Conservation (phyloP, 1,140 invertebrate genomes). For the Asobara japonica region DNA sequence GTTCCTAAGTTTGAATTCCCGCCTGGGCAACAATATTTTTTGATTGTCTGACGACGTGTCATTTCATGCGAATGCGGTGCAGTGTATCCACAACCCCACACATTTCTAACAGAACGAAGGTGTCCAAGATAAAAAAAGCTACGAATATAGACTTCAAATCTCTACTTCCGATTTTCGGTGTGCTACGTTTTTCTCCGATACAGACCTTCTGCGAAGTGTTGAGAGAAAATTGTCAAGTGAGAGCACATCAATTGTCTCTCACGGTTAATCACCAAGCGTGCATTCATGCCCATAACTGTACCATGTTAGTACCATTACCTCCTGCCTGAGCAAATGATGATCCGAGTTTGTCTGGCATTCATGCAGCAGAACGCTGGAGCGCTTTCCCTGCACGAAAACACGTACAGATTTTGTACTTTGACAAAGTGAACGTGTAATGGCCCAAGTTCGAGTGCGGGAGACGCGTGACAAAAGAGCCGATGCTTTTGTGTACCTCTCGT, state of each 20-base stretch:
- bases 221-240: not conserved
- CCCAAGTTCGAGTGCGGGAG: constrained; percentile 18
- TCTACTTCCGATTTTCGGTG: too few relatives aligned
- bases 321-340: constrained; percentile 37
- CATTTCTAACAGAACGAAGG: too few relatives aligned
- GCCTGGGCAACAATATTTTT: too few relatives aligned
- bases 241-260: not conserved
- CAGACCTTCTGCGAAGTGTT: not conserved
- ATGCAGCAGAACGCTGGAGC: constrained; percentile 21
- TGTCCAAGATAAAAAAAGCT: too few relatives aligned
- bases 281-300: not conserved
- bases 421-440: constrained; percentile 30
- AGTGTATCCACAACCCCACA: too few relatives aligned
- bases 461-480: constrained; percentile 11
- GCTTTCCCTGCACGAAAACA: constrained; percentile 33
- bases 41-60: too few relatives aligned
- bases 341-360: constrained; percentile 33
- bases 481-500: not conserved
- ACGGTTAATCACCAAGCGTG: not conserved
- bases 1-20: too few relatives aligned
- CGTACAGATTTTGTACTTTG: constrained; percentile 21
- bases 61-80: too few relatives aligned
- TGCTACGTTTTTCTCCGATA: too few relatives aligned
- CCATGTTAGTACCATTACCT: constrained; percentile 18
- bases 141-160: too few relatives aligned